phyloP scores from a whole-genome alignment of 2,113 vertebrate species.

The Podilymbus podiceps region DNA sequence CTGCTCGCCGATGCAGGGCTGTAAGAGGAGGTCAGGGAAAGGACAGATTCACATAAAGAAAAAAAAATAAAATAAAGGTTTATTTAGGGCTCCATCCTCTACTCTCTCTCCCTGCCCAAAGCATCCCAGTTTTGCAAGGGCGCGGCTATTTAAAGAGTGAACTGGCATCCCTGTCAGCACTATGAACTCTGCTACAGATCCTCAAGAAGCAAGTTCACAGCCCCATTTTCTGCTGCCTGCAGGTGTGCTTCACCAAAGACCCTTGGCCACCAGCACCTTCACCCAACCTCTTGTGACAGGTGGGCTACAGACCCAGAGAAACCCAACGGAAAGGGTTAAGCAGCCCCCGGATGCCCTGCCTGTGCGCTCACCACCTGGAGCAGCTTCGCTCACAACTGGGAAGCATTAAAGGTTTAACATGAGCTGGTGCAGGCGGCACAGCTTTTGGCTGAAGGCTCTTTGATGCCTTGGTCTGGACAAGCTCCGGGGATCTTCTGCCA shows the following conservation, averaged over 20 bases:
- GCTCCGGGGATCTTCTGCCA: background rate
- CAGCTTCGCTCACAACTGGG: background rate
- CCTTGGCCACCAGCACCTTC: background rate
- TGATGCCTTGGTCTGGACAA: background rate
- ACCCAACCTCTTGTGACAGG: background rate
- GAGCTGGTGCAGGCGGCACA: background rate
- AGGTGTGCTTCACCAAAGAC: background rate
- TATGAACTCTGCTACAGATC: accelerated
- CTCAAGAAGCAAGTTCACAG: background rate
- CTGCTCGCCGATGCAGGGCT: accelerated
- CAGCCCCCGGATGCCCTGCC: background rate
- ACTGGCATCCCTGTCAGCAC: background rate
- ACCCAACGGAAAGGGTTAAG: background rate
- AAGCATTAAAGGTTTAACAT: background rate
- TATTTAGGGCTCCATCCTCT: background rate
- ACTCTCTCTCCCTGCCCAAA: background rate
- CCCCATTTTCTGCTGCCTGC: background rate
- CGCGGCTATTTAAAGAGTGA: background rate
- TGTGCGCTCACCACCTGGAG: background rate
- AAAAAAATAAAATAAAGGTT: background rate
- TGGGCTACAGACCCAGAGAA: background rate
- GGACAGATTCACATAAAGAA: background rate
- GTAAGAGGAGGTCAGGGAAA: background rate
- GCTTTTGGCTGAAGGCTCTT: background rate
- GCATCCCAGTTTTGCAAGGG: background rate